Evolutionary conservation across 1,140 invertebrate species (phyloP).

Genomic region (Augochlora pura): DNA sequence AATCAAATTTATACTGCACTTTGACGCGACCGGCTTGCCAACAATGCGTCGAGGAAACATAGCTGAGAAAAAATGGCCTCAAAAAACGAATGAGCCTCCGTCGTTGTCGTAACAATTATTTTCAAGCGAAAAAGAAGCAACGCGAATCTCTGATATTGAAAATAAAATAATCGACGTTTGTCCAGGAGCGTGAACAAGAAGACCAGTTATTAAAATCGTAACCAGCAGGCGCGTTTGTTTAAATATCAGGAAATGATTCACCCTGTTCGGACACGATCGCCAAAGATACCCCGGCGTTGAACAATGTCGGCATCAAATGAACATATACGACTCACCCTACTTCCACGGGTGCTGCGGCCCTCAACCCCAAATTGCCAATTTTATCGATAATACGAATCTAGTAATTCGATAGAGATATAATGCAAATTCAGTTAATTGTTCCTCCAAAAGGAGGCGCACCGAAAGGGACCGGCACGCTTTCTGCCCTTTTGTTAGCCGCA

Average conservation of each 20-base stretch:
- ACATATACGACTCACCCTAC: conserved; percentile 65
- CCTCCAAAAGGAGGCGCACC: conserved; percentile 63
- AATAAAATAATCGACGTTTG: too few species aligned
- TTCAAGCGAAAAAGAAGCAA: too few species aligned
- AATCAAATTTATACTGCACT: background rate
- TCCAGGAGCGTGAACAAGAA: too few species aligned
- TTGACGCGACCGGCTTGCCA: background rate
- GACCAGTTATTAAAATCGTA: too few species aligned
- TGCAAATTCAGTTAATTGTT: conserved; percentile 81
- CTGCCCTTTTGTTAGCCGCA: conserved; percentile 63
- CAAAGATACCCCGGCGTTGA: background rate
- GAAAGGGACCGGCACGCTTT: conserved; percentile 48
- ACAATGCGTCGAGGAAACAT: background rate
- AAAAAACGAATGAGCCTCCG: too few species aligned
- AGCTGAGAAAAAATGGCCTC: too few species aligned
- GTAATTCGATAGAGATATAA: conserved; percentile 80
- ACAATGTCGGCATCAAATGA: conserved; percentile 71
- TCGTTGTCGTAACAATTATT: too few species aligned
- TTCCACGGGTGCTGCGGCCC: conserved; percentile 57
- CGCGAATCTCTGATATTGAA: too few species aligned
- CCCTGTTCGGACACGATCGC: background rate
- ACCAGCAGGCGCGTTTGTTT: too few species aligned
- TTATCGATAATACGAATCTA: conserved; percentile 80
- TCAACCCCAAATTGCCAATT: conserved; percentile 76
- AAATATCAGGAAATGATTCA: too few species aligned